Evolutionary conservation across 2,113 vertebrate species (phyloP).

Genomic region (Brienomyrus brachyistius): DNA sequence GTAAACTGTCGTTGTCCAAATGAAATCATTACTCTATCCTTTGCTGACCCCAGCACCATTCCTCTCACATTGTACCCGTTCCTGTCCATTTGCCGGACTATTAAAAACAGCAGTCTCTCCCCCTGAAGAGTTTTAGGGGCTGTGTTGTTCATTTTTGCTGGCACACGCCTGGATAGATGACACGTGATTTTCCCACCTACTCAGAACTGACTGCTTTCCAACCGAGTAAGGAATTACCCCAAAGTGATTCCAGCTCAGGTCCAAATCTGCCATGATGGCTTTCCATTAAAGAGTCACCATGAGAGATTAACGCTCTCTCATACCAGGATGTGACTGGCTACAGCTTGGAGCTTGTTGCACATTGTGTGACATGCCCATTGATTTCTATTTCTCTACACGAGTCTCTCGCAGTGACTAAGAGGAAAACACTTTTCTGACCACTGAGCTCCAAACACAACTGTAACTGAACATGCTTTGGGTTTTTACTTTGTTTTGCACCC

Average conservation of each 20-base stretch:
- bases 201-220: background rate
- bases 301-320: background rate
- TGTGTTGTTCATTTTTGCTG: background rate
- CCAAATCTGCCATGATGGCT: background rate
- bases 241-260: background rate
- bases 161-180: background rate
- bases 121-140: background rate
- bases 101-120: background rate
- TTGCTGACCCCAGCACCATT: background rate
- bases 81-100: background rate
- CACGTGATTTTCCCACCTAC: too few relatives aligned
- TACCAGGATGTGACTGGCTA: background rate
- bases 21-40: background rate
- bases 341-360: background rate
- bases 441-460: background rate
- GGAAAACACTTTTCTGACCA: background rate
- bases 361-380: background rate
- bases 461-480: background rate
- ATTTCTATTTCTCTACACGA: background rate
- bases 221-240: background rate
- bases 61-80: background rate
- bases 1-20: background rate
- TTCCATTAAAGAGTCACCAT: background rate
- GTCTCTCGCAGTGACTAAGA: background rate
- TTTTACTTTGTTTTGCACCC: background rate